Percentiles rank a stretch among this genome's conserved stretches.
Conservation (phyloP, 2,113 vertebrate genomes). For the Phyllopteryx taeniolatus region DNA sequence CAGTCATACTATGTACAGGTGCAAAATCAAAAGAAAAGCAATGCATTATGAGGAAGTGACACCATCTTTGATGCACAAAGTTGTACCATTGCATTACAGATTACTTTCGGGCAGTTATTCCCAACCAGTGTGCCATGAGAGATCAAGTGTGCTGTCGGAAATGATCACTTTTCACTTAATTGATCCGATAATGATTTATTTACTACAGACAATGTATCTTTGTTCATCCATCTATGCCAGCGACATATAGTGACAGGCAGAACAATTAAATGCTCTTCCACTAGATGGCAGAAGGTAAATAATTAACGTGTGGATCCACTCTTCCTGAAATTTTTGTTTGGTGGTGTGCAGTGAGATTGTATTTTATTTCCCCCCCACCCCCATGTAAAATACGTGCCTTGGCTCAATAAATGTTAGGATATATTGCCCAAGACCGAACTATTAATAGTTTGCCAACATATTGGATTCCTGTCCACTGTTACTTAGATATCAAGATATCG, state of each 20-base stretch:
- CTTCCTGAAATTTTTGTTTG: not conserved
- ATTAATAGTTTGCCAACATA: constrained; percentile 81
- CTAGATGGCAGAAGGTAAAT: not conserved
- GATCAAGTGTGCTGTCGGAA: not conserved
- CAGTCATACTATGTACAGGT: not conserved
- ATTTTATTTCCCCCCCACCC: not conserved
- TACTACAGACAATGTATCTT: not conserved
- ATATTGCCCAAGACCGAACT: constrained; percentile 70
- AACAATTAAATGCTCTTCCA: not conserved
- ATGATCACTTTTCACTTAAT: not conserved
- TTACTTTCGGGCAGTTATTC: constrained; percentile 50
- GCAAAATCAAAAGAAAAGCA: not conserved
- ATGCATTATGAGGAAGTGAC: not conserved
- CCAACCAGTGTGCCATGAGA: not conserved
- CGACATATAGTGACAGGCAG: not conserved
- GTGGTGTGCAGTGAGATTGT: not conserved
- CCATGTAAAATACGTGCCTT: not conserved
- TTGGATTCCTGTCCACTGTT: constrained; percentile 66
- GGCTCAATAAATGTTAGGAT: not conserved
- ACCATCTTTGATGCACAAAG: constrained; percentile 39
- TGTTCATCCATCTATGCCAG: not conserved
- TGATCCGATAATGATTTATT: not conserved
- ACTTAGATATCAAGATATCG: constrained; percentile 66
- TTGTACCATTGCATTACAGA: constrained; percentile 56
- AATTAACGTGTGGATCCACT: not conserved